A percentile compares a stretch with the other conserved stretches of the same genome.
Conservation (phyloP, 2,113 vertebrate genomes). For the Willisornis vidua region DNA sequence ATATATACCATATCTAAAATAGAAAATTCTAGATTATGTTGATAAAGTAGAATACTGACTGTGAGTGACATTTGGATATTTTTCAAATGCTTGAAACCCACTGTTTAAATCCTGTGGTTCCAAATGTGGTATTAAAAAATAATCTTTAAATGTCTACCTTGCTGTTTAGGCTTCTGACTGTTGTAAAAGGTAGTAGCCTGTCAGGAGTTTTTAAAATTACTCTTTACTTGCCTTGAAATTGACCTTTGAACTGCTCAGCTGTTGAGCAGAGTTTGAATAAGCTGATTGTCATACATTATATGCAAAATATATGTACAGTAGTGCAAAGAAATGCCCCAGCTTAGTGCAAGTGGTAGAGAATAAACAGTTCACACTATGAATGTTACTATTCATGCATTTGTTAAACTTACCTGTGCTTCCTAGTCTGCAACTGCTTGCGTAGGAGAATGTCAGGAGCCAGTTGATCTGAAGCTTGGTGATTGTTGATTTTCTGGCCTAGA, state of each 20-base stretch:
- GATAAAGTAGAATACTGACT: not conserved
- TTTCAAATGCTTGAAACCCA: not conserved
- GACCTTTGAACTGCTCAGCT: not conserved
- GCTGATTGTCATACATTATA: not conserved
- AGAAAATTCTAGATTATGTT: not conserved
- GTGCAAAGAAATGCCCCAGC: not conserved
- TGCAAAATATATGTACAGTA: not conserved
- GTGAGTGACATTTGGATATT: not conserved
- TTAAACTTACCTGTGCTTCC: not conserved
- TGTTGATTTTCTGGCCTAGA: constrained; percentile 29
- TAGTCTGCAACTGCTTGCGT: not conserved
- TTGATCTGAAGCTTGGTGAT: not conserved
- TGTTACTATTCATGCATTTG: not conserved
- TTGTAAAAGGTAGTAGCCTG: not conserved
- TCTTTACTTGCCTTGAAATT: constrained; percentile 9
- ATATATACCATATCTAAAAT: not conserved
- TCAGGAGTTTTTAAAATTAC: not conserved
- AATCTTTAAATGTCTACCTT: not conserved
- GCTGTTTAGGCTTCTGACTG: not conserved
- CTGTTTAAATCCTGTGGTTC: not conserved
- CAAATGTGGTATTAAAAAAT: not conserved
- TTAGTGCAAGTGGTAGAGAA: not conserved
- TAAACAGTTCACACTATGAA: not conserved
- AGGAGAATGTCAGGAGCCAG: not conserved
- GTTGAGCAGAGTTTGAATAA: not conserved